phyloP scores from a whole-genome alignment of 2,888 invertebrate genomes.

The Minunthozetes semirufus region DNA sequence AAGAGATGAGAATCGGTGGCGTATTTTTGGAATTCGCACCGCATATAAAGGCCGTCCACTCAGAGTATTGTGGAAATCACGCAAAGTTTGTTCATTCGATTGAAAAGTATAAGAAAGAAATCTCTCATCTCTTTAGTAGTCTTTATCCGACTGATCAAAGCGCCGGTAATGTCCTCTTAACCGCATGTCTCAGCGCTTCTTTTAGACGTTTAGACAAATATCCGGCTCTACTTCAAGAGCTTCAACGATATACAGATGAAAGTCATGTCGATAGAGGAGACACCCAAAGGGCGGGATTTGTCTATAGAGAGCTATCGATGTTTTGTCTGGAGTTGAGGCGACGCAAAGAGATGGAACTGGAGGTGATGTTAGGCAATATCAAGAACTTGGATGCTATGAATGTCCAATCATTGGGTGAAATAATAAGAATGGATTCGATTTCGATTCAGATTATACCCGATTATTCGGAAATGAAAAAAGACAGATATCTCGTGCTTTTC shows the following conservation, averaged over 20 bases:
- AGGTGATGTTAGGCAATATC: conserved; percentile 88
- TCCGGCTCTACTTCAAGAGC: conserved; percentile 73
- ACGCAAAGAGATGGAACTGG: conserved; percentile 90
- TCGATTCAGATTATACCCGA: conserved; percentile 70
- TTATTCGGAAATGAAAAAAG: conserved; percentile 54
- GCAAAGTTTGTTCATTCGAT: conserved; percentile 88
- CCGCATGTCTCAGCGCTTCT: conserved; percentile 87
- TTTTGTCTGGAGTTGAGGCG: conserved; percentile 77
- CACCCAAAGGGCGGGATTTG: conserved; percentile 85
- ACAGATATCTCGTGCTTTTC: conserved; percentile 86
- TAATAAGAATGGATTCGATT: conserved; percentile 85
- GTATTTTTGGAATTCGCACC: conserved; percentile 67
- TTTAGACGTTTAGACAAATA: conserved; percentile 92
- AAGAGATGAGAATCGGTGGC: conserved; percentile 79
- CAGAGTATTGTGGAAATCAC: conserved; percentile 83
- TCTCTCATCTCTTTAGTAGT: neutral
- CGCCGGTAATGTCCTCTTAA: conserved; percentile 72
- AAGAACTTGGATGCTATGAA: conserved; percentile 71
- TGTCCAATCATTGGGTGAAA: conserved; percentile 68
- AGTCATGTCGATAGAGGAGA: conserved; percentile 93
- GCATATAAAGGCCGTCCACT: conserved; percentile 66
- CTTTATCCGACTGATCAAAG: neutral
- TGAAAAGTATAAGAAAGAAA: conserved; percentile 66
- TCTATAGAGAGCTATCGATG: conserved; percentile 91
- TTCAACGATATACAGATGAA: conserved; percentile 87